Conservation (phyloP, 2,113 vertebrate species). For the Leuciscus idus region DNA sequence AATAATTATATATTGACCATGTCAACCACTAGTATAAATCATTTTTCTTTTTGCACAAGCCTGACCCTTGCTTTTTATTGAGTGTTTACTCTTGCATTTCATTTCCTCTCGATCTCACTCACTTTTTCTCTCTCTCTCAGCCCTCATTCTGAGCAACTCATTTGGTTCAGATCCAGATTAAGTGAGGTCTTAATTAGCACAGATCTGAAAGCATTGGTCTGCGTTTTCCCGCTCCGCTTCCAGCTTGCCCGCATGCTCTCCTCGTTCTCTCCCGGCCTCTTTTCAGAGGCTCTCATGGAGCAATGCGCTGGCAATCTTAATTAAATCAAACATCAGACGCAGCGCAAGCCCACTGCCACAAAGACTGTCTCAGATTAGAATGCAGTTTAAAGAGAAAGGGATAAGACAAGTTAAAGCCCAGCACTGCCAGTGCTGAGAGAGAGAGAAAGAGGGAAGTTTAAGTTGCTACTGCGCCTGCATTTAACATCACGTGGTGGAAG, state of each 20-base stretch:
- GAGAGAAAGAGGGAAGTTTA: background rate
- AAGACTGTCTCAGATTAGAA: slow-evolving; percentile 55
- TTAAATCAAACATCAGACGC: slow-evolving; percentile 61
- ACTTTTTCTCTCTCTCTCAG: background rate
- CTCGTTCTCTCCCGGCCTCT: background rate
- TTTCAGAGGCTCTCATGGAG: slow-evolving; percentile 37
- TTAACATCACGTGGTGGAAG: background rate
- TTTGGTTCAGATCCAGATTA: slow-evolving; percentile 59
- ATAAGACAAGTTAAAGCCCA: slow-evolving; percentile 37
- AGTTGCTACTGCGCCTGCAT: background rate
- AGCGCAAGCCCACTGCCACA: slow-evolving; percentile 46
- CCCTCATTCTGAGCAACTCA: slow-evolving; percentile 28
- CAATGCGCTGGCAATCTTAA: slow-evolving; percentile 59
- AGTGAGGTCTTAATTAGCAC: slow-evolving; percentile 60
- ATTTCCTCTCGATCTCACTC: background rate
- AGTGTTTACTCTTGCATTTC: background rate
- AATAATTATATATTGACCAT: background rate
- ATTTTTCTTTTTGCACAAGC: background rate
- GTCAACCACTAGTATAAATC: background rate
- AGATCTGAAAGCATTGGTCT: slow-evolving; percentile 55
- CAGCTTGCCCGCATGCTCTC: slow-evolving; percentile 24
- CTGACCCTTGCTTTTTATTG: background rate
- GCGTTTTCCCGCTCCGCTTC: slow-evolving; percentile 44
- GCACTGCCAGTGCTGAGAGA: slow-evolving; percentile 26
- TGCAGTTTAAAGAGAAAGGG: slow-evolving; percentile 44